A percentile compares a stretch with the other conserved stretches of the same genome.
Evolutionary conservation across 2,888 invertebrate species (phyloP).

Genomic region (Lydus trimaculatus): DNA sequence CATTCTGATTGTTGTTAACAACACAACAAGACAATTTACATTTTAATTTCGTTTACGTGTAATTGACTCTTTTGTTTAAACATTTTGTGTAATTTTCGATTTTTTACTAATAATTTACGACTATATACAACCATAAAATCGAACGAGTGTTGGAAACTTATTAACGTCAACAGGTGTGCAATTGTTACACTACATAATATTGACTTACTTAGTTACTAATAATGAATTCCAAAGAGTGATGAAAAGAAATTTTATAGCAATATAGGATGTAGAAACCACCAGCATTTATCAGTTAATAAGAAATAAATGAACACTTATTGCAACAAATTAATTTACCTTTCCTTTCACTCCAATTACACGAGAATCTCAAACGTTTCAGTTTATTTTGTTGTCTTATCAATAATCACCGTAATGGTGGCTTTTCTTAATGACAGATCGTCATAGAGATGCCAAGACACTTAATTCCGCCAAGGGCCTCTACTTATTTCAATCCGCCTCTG

Average conservation of each 20-base stretch:
- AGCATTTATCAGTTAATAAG: not conserved
- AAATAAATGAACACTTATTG: no score
- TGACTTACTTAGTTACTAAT: not conserved
- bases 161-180: constrained; percentile 10
- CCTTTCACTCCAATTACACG: no score
- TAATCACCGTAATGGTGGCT: no score
- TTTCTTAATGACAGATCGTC: no score
- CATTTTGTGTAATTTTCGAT: not conserved
- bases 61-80: not conserved
- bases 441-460: no score
- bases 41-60: not conserved
- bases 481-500: no score
- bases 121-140: not conserved
- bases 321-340: no score
- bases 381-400: no score
- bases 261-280: not conserved
- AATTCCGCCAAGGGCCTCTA: no score
- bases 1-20: constrained; percentile 9
- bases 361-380: no score
- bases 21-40: constrained; percentile 21
- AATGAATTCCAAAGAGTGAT: not conserved
- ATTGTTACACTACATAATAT: not conserved
- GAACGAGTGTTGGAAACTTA: not conserved
- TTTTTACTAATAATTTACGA: not conserved
- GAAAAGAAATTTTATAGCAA: not conserved